Evolutionary conservation across 2,113 vertebrate genomes (phyloP), one percentile per base, ranked within the genome.

Genomic region (Saiga tatarica): DNA sequence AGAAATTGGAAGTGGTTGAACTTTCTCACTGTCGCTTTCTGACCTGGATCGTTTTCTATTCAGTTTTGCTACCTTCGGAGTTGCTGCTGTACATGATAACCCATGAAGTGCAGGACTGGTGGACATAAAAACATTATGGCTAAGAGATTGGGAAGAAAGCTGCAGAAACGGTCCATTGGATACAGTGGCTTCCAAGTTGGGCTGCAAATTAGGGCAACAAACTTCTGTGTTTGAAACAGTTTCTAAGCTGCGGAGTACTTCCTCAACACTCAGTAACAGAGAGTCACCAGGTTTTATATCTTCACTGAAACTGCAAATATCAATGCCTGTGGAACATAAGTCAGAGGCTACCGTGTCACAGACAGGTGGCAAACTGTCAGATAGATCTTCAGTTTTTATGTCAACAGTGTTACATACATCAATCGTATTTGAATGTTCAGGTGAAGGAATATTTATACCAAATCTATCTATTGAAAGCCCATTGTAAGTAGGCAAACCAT

Each of bases 1-100:
- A 98, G 99, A 99, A 97, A 99, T 99, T 71, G 99, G 99, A 45
- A 99, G 99, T 94, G 99, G 99, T 82, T 99, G 99, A 95, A 99
- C 99, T 98, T 99, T 99, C 96, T 99, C 99, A 5, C 99, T 99
- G 99, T 99, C 99, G 0, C 99, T 99, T 99, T 99, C 99, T 0
- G 99, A 99, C 83, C 99, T 99, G 82, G 99, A 99, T 33, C 99
- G 99, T 97, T 99, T 99, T 91, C 99, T 99, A 98, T 99, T 99
- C 95, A 99, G 98, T 98, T 99, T 99, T 45, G 99, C 99, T 76
- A 99, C 99, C 98, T 98, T 99, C 60, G 99, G 99, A 60, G 99
- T 99, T 88, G 99, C 99, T n/a, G 98, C 99, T 30, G 97, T 99
- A 98, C 98, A 99, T 64, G 98, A 99, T 98, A 98, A 99, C 59